phyloP scores from a whole-genome alignment of 2,888 invertebrate species.

The Pyrrhia umbra region DNA sequence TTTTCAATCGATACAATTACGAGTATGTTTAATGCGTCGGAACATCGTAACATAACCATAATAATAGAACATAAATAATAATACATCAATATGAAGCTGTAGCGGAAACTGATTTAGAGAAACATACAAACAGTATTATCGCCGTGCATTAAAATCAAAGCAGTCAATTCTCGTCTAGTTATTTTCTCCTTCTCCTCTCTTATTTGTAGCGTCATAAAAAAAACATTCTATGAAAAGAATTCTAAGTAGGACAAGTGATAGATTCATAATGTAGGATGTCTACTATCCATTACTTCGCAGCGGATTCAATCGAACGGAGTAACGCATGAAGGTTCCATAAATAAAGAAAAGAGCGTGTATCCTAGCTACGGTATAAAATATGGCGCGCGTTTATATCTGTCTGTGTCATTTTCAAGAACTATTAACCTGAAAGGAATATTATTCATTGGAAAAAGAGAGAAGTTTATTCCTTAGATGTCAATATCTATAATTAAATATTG shows the following conservation, averaged over 20 bases:
- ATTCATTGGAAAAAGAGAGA: slow-evolving; percentile 43
- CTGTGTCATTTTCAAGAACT: slow-evolving; percentile 47
- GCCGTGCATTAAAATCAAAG: no score
- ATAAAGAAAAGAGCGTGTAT: slow-evolving; percentile 47
- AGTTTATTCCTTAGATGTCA: background rate
- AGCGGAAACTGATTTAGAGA: slow-evolving; percentile 1
- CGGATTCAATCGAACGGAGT: slow-evolving; percentile 31
- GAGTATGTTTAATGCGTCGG: slow-evolving; percentile 43
- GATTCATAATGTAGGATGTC: slow-evolving; percentile 49
- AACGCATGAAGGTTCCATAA: slow-evolving; percentile 43
- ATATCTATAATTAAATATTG: background rate
- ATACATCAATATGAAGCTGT: background rate
- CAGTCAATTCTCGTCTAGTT: no score
- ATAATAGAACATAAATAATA: slow-evolving; percentile 15
- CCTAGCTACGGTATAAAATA: slow-evolving; percentile 52
- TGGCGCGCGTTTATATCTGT: slow-evolving; percentile 43
- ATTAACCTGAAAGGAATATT: slow-evolving; percentile 52
- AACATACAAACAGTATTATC: slow-evolving; percentile 1
- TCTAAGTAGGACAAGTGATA: slow-evolving; percentile 28
- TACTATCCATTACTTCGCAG: slow-evolving; percentile 24
- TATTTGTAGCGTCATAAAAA: background rate
- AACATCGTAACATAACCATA: slow-evolving; percentile 47
- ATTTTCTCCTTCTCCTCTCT: background rate
- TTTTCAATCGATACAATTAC: slow-evolving; percentile 57
- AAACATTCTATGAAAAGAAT: background rate